Base-by-base conservation (phyloP, 2,113 vertebrate species). In the Vimba vimba region DNA sequence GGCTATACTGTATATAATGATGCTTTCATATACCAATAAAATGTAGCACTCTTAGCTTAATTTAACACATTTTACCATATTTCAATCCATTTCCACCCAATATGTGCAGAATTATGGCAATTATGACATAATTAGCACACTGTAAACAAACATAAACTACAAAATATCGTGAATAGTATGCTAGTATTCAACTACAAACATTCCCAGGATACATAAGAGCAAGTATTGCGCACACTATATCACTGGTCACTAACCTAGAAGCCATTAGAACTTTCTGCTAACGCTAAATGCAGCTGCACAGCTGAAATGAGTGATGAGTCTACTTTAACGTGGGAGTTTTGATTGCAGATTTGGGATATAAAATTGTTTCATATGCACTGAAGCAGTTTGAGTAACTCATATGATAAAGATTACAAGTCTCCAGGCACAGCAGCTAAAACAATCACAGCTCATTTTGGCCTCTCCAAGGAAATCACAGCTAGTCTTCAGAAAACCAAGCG, bases 391-490 rank as follows among this genome's bases (percentile, higher is more conserved):
- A 47, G 43, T 47, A 74, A 74, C 11, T 74, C 71, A 47, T 74
- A 47, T 74, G 71, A 74, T 47, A 45, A 12, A 25, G 71, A 74
- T 74, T 74, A 59, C 19, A 9, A 23, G 76, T 21, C 50, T 36
- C 30, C 52, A 78, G 52, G 52, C 52, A 57, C 50, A 59, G 1
- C 50, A 59, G 27, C 76, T 78, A 33, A 36, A 59, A 23, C 30
- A 4, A 59, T 78, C 52, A 57, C 39, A 11, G 59, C 79, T 45
- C 39, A 60, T 60, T 60, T n/a, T 43, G 55, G 12, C 9, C n/a
- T 66, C 79, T 81, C 79, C 2, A 50, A 66, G 25, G 59, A 81
- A 62, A 66, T 81, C 15, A 30, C 39, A 30, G 60, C 39, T 21
- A 43, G 43, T 57, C 50, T 78, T 57, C 50, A 2, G 13, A 81